A percentile compares a stretch with the other conserved stretches of the same genome.
Evolutionary conservation across 1,140 invertebrate genomes (phyloP).

Genomic region (Euwallacea fornicatus): DNA sequence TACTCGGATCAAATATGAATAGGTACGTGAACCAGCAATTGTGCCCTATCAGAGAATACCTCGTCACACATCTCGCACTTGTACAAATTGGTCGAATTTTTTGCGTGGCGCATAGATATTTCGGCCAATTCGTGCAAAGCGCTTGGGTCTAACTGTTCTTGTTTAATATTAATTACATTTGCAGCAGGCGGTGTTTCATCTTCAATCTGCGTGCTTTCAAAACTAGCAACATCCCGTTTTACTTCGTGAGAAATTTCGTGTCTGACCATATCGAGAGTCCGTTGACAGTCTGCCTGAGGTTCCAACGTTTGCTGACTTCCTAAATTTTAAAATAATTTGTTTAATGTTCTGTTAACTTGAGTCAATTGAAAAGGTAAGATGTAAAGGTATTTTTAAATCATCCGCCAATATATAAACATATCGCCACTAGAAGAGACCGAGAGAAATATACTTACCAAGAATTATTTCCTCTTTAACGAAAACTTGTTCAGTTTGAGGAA

Average conservation of each 20-base stretch:
- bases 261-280: too few relatives aligned
- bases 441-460: slow-evolving; percentile 15
- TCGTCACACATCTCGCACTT: slow-evolving; percentile 81
- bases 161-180: slow-evolving; percentile 41
- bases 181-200: not conserved
- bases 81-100: slow-evolving; percentile 52
- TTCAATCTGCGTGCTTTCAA: not conserved
- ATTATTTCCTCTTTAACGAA: slow-evolving; percentile 30
- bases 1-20: slow-evolving; percentile 72
- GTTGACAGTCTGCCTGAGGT: too few relatives aligned
- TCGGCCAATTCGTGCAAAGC: slow-evolving; percentile 57
- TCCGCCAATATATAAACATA: too few relatives aligned
- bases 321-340: too few relatives aligned
- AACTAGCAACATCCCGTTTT: not conserved
- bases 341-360: too few relatives aligned
- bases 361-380: too few relatives aligned
- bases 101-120: slow-evolving; percentile 52
- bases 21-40: slow-evolving; percentile 74
- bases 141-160: slow-evolving; percentile 59
- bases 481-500: slow-evolving; percentile 35
- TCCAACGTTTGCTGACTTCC: too few relatives aligned
- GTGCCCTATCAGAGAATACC: slow-evolving; percentile 70
- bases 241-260: not conserved
- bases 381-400: too few relatives aligned
- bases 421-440: too few relatives aligned